Evolutionary conservation across 2,113 vertebrate species (phyloP).

Genomic region (Podiceps cristatus): DNA sequence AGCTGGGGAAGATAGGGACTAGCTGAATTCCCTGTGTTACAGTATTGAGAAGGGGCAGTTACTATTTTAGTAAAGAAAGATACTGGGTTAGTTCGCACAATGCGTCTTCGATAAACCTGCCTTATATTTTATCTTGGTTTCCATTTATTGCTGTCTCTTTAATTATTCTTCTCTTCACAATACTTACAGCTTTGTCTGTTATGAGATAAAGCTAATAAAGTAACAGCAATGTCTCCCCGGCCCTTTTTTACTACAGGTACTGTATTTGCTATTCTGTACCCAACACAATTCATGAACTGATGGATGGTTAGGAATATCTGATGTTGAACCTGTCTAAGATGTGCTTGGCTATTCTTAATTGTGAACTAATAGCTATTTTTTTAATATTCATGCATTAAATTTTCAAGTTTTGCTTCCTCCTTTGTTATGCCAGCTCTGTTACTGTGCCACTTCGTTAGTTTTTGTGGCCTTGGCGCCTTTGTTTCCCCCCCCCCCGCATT

Average conservation of each 20-base stretch:
- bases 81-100: neutral
- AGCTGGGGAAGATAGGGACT: neutral
- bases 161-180: neutral
- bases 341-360: neutral
- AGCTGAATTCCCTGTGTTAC: rapidly evolving
- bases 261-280: neutral
- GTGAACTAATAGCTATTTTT: neutral
- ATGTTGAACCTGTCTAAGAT: neutral
- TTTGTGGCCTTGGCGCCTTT: neutral
- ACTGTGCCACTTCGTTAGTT: neutral
- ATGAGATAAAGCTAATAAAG: neutral
- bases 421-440: neutral
- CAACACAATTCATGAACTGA: neutral
- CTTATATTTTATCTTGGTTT: neutral
- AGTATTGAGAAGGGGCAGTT: neutral
- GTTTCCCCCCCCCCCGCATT: no score
- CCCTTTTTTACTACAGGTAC: neutral
- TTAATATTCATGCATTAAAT: neutral
- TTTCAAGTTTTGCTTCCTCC: neutral
- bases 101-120: neutral
- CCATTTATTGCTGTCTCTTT: neutral
- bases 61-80: neutral
- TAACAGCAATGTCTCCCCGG: neutral
- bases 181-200: neutral
- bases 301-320: neutral